These are phyloP conservation scores for Chaitophorus viminalis DNA, from an alignment of 2,888 invertebrate genomes.

Conservation along the genomic window DNA sequence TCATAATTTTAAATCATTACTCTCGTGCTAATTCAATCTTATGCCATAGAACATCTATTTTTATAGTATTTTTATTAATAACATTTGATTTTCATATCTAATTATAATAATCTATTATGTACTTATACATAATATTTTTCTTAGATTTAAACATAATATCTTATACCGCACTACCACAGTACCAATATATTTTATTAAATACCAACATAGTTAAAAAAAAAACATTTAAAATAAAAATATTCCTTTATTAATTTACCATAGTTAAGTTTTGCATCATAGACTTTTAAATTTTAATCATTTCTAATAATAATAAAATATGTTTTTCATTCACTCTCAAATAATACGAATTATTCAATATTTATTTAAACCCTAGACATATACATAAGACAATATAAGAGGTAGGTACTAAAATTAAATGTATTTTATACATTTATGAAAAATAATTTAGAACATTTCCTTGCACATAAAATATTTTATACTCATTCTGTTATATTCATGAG, in stretches of 20 bases:
- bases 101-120: neutral
- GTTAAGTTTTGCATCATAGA: too few relatives aligned
- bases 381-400: neutral
- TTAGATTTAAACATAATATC: too few relatives aligned
- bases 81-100: neutral
- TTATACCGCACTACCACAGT: too few relatives aligned
- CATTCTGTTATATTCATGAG: neutral
- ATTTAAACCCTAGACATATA: neutral
- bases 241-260: too few relatives aligned
- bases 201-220: too few relatives aligned
- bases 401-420: too few relatives aligned
- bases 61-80: neutral
- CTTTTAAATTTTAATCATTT: too few relatives aligned
- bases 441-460: conserved; percentile 1
- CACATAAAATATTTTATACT: neutral
- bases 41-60: neutral
- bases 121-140: too few relatives aligned
- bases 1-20: neutral
- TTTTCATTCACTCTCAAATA: neutral
- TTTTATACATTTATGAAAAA: neutral
- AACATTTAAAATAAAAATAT: too few relatives aligned
- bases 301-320: neutral
- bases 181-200: too few relatives aligned
- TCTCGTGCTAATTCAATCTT: neutral
- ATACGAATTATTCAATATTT: neutral